Evolutionary conservation across 2,113 vertebrate genomes (phyloP).

Genomic region (Microtus ochrogaster): DNA sequence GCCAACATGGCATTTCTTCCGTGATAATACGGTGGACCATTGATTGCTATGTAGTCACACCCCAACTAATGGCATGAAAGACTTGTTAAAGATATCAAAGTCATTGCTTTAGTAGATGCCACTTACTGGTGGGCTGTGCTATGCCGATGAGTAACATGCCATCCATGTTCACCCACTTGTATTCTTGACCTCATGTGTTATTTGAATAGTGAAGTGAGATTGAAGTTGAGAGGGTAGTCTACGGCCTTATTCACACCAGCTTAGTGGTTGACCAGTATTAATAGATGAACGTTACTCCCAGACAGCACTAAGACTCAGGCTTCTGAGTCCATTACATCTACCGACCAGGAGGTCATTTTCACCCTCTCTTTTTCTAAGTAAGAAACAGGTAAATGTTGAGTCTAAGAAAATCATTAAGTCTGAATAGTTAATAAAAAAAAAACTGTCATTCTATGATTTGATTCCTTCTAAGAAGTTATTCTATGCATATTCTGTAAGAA

Average conservation of each 20-base stretch:
- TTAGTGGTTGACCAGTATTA: neutral
- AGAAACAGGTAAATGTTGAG: neutral
- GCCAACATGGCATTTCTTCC: neutral
- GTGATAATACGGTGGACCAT: neutral
- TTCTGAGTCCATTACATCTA: neutral
- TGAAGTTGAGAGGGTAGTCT: neutral
- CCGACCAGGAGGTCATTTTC: neutral
- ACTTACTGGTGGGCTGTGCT: neutral
- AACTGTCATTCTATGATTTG: slow-evolving; percentile 1
- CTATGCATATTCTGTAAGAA: neutral
- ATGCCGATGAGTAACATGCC: neutral
- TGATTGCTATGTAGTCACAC: neutral
- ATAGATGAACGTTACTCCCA: neutral
- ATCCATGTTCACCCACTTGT: neutral
- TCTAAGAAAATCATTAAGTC: slow-evolving; percentile 36
- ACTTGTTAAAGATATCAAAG: neutral
- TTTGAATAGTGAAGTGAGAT: neutral
- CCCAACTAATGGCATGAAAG: neutral
- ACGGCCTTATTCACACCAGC: neutral
- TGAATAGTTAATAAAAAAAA: slow-evolving; percentile 35
- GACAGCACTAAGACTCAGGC: neutral
- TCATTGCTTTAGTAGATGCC: neutral
- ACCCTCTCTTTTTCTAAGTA: neutral
- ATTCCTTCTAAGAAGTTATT: slow-evolving; percentile 13
- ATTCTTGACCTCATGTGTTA: neutral